Percentiles rank a stretch among this genome's conserved stretches.
These are phyloP conservation scores for Pyrochroa serraticornis DNA, from an alignment of 2,888 invertebrate genomes.

Conservation along the genomic window DNA sequence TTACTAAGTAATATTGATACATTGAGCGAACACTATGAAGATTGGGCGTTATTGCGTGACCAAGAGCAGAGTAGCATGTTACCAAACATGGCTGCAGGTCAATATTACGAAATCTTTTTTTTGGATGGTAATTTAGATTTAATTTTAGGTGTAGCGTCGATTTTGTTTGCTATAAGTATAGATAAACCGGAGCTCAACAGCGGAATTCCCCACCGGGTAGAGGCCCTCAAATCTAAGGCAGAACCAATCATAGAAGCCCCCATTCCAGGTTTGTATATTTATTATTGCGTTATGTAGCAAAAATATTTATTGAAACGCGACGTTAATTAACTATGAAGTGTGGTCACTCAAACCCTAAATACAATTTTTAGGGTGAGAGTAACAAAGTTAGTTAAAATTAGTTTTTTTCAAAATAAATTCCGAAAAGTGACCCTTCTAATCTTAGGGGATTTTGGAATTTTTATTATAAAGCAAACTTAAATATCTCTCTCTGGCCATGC, in stretches of 20 bases:
- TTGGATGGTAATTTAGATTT: background rate
- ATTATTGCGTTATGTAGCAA: too few species aligned
- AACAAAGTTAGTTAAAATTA: too few species aligned
- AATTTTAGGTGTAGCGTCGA: conserved; percentile 76
- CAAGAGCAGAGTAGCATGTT: conserved; percentile 78
- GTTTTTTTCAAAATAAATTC: too few species aligned
- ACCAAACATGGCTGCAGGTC: conserved; percentile 86
- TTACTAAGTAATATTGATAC: conserved; percentile 70
- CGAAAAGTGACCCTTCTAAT: too few species aligned
- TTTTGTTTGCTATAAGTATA: conserved; percentile 90
- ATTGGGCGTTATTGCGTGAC: conserved; percentile 83
- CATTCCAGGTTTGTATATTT: conserved; percentile 60
- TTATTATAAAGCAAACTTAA: too few species aligned
- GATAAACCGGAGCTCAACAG: conserved; percentile 83
- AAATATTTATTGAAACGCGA: too few species aligned
- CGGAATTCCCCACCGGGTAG: conserved; percentile 59
- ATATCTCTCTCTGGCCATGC: too few species aligned
- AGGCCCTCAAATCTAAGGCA: conserved; percentile 56
- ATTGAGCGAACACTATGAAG: conserved; percentile 78
- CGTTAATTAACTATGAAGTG: too few species aligned
- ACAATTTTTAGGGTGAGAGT: too few species aligned
- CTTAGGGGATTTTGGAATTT: too few species aligned
- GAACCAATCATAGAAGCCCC: conserved; percentile 76
- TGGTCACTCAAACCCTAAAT: too few species aligned
- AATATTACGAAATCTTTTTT: conserved; percentile 25